Evolutionary conservation across 1,140 invertebrate species (phyloP).

Genomic region (Alviniconcha marisindica): DNA sequence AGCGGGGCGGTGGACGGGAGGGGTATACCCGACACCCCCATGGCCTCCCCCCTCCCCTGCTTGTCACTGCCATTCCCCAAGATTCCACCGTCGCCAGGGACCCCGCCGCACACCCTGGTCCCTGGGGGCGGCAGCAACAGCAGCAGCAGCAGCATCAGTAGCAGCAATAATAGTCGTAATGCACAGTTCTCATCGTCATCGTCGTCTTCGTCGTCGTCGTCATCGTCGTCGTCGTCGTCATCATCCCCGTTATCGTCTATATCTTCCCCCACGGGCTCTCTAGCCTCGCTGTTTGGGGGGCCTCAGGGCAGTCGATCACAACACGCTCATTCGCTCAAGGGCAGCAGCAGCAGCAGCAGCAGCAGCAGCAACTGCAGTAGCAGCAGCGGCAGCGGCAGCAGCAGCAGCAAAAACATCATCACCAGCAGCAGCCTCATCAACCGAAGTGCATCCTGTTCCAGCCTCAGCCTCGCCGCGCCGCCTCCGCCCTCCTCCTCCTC

Average conservation of each 20-base stretch:
- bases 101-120: not conserved
- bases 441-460: not conserved
- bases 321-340: not conserved
- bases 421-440: conserved; percentile 21
- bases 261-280: conserved; percentile 2
- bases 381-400: conserved; percentile 23
- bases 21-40: conserved; percentile 17
- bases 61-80: conserved; percentile 34
- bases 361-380: conserved; percentile 19
- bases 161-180: not conserved
- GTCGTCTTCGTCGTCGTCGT: not conserved
- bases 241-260: conserved; percentile 27
- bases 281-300: conserved; percentile 8
- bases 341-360: conserved; percentile 31
- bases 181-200: not conserved
- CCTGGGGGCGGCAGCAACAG: not conserved
- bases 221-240: not conserved
- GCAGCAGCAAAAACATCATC: no score
- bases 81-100: not conserved
- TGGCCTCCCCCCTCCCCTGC: conserved; percentile 22
- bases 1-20: conserved; percentile 3
- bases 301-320: conserved; percentile 1
- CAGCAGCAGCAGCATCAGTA: not conserved
- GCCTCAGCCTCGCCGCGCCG: no score
- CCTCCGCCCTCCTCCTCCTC: not conserved